Conservation (phyloP, 2,888 invertebrate genomes). For the Uloborus plumipes region DNA sequence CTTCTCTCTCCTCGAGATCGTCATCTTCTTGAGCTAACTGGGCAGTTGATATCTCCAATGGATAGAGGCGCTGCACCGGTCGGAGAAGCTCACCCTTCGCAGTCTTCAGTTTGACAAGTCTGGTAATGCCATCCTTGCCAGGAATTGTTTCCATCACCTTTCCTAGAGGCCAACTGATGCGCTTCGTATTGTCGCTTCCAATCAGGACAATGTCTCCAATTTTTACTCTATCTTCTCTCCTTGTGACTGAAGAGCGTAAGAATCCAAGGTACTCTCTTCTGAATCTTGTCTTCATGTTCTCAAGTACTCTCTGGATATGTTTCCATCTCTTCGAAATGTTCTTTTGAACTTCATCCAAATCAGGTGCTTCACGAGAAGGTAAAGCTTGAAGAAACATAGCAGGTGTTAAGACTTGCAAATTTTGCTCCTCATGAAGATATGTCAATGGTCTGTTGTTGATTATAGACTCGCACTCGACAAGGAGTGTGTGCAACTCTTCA, state of each 20-base stretch:
- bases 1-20: too few relatives aligned
- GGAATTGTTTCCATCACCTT: background rate
- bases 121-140: background rate
- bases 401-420: conserved; percentile 7
- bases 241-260: conserved; percentile 6
- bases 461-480: conserved; percentile 7
- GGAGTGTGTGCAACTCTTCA: conserved; percentile 18
- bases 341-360: conserved; percentile 19
- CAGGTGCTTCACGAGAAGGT: conserved; percentile 4
- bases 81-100: too few relatives aligned
- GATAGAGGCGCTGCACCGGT: too few relatives aligned
- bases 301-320: conserved; percentile 10
- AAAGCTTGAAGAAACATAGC: conserved; percentile 20
- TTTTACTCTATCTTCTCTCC: conserved; percentile 9
- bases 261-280: conserved; percentile 17
- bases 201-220: conserved; percentile 14
- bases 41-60: too few relatives aligned
- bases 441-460: conserved; percentile 20
- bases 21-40: too few relatives aligned
- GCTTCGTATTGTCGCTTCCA: conserved; percentile 14
- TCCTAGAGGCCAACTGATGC: conserved; percentile 1
- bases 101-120: conserved; percentile 19
- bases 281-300: conserved; percentile 11
- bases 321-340: conserved; percentile 12
- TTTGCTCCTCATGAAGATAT: conserved; percentile 11